Percentiles rank a stretch among this genome's conserved stretches.
These are phyloP conservation scores for Aricia agestis DNA, from an alignment of 1,140 invertebrate genomes.

Conservation along the genomic window DNA sequence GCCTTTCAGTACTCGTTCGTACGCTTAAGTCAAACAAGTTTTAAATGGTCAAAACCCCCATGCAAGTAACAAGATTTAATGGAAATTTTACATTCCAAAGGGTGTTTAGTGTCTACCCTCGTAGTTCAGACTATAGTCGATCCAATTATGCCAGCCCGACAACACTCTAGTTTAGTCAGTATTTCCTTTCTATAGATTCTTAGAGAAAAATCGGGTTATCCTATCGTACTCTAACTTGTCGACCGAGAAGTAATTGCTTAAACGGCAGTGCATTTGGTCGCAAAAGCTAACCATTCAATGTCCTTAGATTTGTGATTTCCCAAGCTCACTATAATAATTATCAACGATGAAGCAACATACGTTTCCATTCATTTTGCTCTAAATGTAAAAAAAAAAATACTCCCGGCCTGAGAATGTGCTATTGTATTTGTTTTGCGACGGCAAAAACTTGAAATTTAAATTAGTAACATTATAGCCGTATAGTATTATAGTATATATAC, in stretches of 20 bases:
- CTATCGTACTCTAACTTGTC: constrained; percentile 36
- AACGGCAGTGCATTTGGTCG: constrained; percentile 29
- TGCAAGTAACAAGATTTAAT: too few species aligned
- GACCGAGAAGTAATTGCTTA: constrained; percentile 48
- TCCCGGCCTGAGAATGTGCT: neutral
- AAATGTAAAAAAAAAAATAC: too few species aligned
- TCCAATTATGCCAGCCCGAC: neutral
- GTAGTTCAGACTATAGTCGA: too few species aligned
- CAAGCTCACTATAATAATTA: neutral
- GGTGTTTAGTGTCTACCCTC: too few species aligned
- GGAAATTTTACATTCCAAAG: too few species aligned
- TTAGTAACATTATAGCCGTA: too few species aligned
- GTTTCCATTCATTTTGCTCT: too few species aligned
- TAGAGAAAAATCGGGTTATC: constrained; percentile 39
- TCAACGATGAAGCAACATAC: neutral
- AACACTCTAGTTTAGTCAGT: neutral
- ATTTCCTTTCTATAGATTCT: constrained; percentile 1
- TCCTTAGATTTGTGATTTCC: neutral
- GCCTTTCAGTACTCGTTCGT: too few species aligned
- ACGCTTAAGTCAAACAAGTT: too few species aligned
- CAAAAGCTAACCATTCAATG: constrained; percentile 18
- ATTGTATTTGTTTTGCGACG: neutral
- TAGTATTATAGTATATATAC: too few species aligned
- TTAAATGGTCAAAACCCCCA: too few species aligned
- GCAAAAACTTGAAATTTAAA: too few species aligned